phyloP scores from a whole-genome alignment of 1,140 invertebrate genomes.

The Bombyx mandarina region DNA sequence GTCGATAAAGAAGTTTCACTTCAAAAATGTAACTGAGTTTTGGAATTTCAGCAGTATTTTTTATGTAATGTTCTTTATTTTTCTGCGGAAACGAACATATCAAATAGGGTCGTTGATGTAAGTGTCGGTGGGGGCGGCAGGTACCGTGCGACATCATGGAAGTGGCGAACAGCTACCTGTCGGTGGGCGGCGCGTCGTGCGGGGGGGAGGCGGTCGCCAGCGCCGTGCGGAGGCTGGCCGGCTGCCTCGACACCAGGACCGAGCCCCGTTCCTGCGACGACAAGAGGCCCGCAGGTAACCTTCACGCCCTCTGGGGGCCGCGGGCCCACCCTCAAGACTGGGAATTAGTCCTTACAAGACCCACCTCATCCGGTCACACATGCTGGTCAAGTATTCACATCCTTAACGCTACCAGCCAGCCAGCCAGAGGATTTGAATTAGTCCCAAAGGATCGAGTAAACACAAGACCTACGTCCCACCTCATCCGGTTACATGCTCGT shows the following conservation, averaged over 20 bases:
- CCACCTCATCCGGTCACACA: background rate
- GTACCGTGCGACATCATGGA: slow-evolving; percentile 41
- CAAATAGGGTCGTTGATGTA: background rate
- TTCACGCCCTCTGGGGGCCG: background rate
- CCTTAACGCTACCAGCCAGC: too few relatives aligned
- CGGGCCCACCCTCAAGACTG: background rate
- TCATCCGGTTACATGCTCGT: too few relatives aligned
- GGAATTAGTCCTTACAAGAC: background rate
- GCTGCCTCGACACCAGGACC: slow-evolving; percentile 24
- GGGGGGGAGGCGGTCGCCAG: slow-evolving; percentile 22
- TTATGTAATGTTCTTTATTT: too few relatives aligned
- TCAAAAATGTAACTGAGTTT: too few relatives aligned
- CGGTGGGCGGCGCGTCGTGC: slow-evolving; percentile 19
- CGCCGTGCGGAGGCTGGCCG: slow-evolving; percentile 41
- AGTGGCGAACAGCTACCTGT: slow-evolving; percentile 26
- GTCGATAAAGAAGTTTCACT: too few relatives aligned
- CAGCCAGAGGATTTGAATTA: too few relatives aligned
- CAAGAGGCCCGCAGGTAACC: slow-evolving; percentile 32
- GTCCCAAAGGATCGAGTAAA: too few relatives aligned
- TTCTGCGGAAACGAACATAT: too few relatives aligned
- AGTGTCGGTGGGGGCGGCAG: slow-evolving; percentile 15
- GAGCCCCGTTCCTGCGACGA: slow-evolving; percentile 27
- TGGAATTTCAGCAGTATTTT: too few relatives aligned
- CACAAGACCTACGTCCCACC: too few relatives aligned
- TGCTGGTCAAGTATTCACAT: too few relatives aligned